These are phyloP conservation scores for Drosophila tsacasi DNA, from an alignment of 1,140 invertebrate genomes.

Conservation along the genomic window DNA sequence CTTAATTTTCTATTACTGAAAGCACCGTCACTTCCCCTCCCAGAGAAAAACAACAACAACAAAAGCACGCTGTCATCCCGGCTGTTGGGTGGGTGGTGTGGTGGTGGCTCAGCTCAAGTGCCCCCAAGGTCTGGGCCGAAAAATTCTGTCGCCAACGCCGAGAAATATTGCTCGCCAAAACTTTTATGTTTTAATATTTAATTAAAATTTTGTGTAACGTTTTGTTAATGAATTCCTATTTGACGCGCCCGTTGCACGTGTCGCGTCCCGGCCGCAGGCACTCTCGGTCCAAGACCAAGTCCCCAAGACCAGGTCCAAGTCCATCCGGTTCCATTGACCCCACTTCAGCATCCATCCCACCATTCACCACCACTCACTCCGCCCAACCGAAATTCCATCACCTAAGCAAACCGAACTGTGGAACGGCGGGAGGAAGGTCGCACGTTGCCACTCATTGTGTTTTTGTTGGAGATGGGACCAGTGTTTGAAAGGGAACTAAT, in stretches of 20 bases:
- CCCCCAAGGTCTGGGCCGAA: slow-evolving; percentile 22
- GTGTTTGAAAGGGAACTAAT: neutral
- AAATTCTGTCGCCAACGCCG: slow-evolving; percentile 40
- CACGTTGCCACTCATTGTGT: slow-evolving; percentile 8
- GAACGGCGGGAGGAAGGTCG: neutral
- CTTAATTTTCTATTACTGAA: slow-evolving; percentile 69
- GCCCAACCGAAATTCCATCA: slow-evolving; percentile 9
- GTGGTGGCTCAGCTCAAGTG: slow-evolving; percentile 13
- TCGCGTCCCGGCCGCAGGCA: slow-evolving; percentile 67
- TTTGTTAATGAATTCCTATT: slow-evolving; percentile 84
- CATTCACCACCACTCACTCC: neutral
- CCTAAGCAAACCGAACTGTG: slow-evolving; percentile 24
- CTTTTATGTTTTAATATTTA: slow-evolving; percentile 82
- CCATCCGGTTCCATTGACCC: slow-evolving; percentile 14
- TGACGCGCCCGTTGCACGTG: slow-evolving; percentile 78
- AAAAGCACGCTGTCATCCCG: slow-evolving; percentile 51
- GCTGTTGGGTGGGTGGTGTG: neutral
- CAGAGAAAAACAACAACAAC: slow-evolving; percentile 7
- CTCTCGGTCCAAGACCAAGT: neutral
- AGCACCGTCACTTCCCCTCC: slow-evolving; percentile 11
- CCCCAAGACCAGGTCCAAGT: neutral
- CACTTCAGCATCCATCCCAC: neutral
- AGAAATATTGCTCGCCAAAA: slow-evolving; percentile 66
- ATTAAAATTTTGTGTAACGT: slow-evolving; percentile 84
- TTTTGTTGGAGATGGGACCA: slow-evolving; percentile 10